Evolutionary conservation across 2,113 vertebrate genomes (phyloP), one percentile per base, ranked within the genome.

Genomic region (human (Homo sapiens)): DNA sequence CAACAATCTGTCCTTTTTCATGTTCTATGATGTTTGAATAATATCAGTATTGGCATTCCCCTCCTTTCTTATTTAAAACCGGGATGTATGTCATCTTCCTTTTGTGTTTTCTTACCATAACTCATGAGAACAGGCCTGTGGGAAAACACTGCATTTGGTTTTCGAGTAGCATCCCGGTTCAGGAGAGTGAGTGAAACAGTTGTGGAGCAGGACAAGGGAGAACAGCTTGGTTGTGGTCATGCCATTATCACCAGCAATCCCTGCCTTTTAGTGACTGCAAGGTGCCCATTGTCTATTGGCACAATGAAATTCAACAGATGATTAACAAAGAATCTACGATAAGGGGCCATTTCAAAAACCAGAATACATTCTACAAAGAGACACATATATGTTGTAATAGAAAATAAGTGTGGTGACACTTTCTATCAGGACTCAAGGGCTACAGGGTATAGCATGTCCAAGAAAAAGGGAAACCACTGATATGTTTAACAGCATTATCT

Each of bases 291-390:
- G 73, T 79, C 40, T 61, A 25, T 27, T 66, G 90, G 82, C 20
- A 96, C 48, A 85, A 52, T 30, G 80, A 1, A 90, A 88, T 93
- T 93, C 70, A 32, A 48, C 52, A 87, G 96, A 93, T 70, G 52
- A 66, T 87, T 57, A 70, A 40, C 16, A 82, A 45, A 94, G 55
- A 59, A 55, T 30, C 92, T 73, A 79, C 5, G 64, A 70, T 55
- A 89, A 79, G n/a, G n/a, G 23, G 22, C 23, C 18, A 52, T 73
- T 64, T 90, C 73, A 86, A 89, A 92, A 93, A 78, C 43, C 50
- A 27, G 92, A 64, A 25, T 43, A 16, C 79, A 57, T 32, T 57
- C 1, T 89, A 13, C 70, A 89, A 84, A 96, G 66, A 82, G 40
- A 68, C 8, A 1, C 3, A n/a, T 8, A 50, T 20, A 57, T 50